Conservation (phyloP, 2,113 vertebrate genomes). For the Sphyrna mokarran region DNA sequence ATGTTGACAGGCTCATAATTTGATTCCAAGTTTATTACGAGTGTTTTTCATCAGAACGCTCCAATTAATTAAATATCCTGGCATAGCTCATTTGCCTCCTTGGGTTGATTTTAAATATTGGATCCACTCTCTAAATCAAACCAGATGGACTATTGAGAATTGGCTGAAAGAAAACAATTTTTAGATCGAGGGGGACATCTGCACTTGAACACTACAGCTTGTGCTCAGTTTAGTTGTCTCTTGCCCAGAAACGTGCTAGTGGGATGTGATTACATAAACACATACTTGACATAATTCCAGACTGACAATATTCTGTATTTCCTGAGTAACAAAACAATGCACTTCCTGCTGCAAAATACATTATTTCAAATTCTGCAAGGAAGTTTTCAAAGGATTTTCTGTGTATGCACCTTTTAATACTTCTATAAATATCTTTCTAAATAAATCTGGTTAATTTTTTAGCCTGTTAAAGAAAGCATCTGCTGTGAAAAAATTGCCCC, state of each 20-base stretch:
- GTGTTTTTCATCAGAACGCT: not conserved
- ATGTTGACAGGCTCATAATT: not conserved
- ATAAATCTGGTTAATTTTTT: too few species aligned
- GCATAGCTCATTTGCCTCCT: not conserved
- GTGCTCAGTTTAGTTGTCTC: not conserved
- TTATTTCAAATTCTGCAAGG: too few species aligned
- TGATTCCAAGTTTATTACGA: not conserved
- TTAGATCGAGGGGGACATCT: not conserved
- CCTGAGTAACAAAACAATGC: not conserved
- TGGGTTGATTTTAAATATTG: not conserved
- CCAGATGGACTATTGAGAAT: not conserved
- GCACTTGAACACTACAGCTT: not conserved
- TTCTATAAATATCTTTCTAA: too few species aligned
- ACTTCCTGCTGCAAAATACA: not conserved
- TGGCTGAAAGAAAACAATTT: not conserved
- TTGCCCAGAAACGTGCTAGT: not conserved
- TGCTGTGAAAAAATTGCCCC: too few species aligned
- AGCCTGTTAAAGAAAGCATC: too few species aligned
- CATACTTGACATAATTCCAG: not conserved
- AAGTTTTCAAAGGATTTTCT: too few species aligned
- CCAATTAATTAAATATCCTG: not conserved
- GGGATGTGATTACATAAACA: not conserved
- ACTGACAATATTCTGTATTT: not conserved
- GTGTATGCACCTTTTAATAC: too few species aligned
- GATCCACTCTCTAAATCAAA: not conserved